Base-by-base conservation (phyloP, 1,140 invertebrate species). In the Magallana gigas region DNA sequence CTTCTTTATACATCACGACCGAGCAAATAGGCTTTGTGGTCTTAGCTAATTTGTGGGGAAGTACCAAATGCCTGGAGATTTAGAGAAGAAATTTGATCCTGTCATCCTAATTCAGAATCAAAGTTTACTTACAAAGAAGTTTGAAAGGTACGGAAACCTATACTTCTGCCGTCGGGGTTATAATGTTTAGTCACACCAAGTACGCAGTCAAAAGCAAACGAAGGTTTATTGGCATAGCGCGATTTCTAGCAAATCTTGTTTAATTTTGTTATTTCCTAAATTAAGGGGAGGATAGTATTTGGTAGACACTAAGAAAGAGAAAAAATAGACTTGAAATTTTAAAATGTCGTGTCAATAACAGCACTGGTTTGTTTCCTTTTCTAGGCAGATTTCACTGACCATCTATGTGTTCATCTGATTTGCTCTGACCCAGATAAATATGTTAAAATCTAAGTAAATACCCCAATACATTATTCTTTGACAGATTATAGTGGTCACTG, bases 251-350 rank as follows among this genome's bases (percentile, higher is more conserved):
- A 84, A 88, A 88, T 88, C 87, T 60, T 88, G 87, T 88, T 88
- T 88, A 84, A 88, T 58, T 88, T 88, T 85, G 83, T 88, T 81
- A 84, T 84, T 84, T 85, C 82, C 64, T 59, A 88, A 88, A 88
- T 57, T 83, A n/a, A 60, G 87, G 87, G 87, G 87, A 48, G 87
- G 87, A 71, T 59, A 88, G 60, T 29, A 16, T 68, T 71, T 64
- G 57, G 59, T 18, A 76, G 68, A 84, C 29, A 58, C 83, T 81
- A 57, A 80, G 82, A 57, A 76, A 88, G 64, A 60, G 57, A 29
- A 18, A 62, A 56, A 60, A 60, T 85, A 68, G 60, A 58, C 48
- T 57, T 5, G 16, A 18, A 23, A 64, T n/a, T 60, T 60, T 62
- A 8, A 36, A 57, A 58, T 58, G 81, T n/a, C n/a, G 36, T 83